Conservation (phyloP, 1,140 invertebrate genomes). For the Sipha flava region DNA sequence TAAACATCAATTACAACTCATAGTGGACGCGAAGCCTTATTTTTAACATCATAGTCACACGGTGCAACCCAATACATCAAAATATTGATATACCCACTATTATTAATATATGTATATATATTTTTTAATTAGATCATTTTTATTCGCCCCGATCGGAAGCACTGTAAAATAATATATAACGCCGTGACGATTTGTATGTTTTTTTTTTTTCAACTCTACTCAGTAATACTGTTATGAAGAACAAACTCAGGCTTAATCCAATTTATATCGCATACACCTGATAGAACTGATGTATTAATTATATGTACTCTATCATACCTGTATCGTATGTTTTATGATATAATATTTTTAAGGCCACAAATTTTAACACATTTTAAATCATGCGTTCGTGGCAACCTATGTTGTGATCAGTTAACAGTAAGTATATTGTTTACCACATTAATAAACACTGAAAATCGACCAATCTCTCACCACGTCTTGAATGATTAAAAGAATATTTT, state of each 20-base stretch:
- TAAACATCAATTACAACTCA: constrained; percentile 10
- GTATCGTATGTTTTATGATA: neutral
- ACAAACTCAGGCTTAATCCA: neutral
- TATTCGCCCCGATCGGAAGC: neutral
- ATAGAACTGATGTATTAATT: too few species aligned
- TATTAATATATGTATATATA: neutral
- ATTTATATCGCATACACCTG: too few species aligned
- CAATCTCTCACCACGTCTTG: too few species aligned
- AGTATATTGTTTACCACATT: too few species aligned
- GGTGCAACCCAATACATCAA: constrained; percentile 21
- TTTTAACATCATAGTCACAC: constrained; percentile 7
- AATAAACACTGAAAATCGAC: too few species aligned
- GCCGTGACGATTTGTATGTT: neutral
- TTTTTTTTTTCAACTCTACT: neutral
- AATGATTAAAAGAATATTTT: too few species aligned
- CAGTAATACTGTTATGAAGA: too few species aligned
- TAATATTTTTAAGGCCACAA: neutral
- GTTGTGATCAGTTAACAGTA: too few species aligned
- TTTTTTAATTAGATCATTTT: neutral
- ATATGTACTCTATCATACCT: too few species aligned
- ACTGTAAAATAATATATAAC: neutral
- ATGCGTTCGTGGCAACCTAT: too few species aligned
- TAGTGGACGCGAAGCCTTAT: constrained; percentile 27
- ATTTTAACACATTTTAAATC: neutral
- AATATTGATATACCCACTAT: constrained; percentile 1